These are phyloP conservation scores for Gobio occitaniae DNA, from an alignment of 2,797 vertebrate species.

Conservation along the genomic window DNA sequence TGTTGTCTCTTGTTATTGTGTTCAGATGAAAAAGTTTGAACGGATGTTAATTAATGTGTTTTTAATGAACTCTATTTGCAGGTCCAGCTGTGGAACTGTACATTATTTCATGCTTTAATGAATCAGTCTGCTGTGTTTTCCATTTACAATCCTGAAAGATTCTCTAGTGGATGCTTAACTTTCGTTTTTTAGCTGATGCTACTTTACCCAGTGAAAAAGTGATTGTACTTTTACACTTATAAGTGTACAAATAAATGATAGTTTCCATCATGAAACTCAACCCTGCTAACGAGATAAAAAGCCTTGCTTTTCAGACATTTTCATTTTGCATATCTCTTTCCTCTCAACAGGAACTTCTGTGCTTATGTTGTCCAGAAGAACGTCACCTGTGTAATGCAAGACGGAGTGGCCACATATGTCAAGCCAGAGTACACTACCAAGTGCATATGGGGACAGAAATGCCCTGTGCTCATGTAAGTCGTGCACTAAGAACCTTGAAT, in stretches of 20 bases:
- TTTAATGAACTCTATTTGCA: constrained; percentile 7
- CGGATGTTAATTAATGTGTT: constrained; percentile 6
- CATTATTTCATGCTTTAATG: background rate
- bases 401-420: constrained; percentile 87
- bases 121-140: background rate
- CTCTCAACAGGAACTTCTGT: constrained; percentile 87
- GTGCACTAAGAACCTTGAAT: background rate
- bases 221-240: background rate
- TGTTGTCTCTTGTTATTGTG: constrained; percentile 11
- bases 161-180: background rate
- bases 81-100: background rate
- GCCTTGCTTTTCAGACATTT: background rate
- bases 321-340: background rate
- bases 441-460: constrained; percentile 96
- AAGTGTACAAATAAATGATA: background rate
- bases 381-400: constrained; percentile 91
- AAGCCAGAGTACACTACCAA: constrained; percentile 94
- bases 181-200: background rate
- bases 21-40: constrained; percentile 54
- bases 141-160: background rate
- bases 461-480: constrained; percentile 91
- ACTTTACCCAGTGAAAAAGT: background rate
- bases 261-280: background rate
- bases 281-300: background rate
- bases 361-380: constrained; percentile 95